Evolutionary conservation across 2,888 invertebrate species (phyloP).

Genomic region (Adineta ricciae): DNA sequence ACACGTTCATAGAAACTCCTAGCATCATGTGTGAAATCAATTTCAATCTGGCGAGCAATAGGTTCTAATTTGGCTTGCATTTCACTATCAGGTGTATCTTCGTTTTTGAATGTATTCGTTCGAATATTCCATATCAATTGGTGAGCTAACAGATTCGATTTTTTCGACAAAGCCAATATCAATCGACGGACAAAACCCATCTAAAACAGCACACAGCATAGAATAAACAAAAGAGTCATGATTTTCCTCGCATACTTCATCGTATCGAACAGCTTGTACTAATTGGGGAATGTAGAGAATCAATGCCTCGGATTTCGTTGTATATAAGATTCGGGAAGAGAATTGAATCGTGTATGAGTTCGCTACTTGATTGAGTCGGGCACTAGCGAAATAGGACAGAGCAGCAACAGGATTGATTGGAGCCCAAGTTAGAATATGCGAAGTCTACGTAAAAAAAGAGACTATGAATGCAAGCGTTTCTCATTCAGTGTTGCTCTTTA

Average conservation of each 20-base stretch:
- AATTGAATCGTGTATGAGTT: conserved; percentile 96
- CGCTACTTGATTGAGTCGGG: conserved; percentile 73
- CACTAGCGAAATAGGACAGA: conserved; percentile 74
- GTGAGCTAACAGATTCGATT: conserved; percentile 91
- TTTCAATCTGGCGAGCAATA: conserved; percentile 66
- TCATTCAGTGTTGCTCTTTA: not conserved
- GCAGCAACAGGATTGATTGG: conserved; percentile 80
- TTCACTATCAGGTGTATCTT: conserved; percentile 29
- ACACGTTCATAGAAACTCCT: conserved; percentile 90
- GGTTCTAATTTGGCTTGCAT: conserved; percentile 68
- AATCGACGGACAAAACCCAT: conserved; percentile 86
- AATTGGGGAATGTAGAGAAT: conserved; percentile 93
- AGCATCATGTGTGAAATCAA: conserved; percentile 78
- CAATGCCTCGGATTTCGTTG: conserved; percentile 28
- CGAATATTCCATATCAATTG: conserved; percentile 99
- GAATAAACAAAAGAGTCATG: not conserved
- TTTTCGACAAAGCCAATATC: conserved; percentile 79
- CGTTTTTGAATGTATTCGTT: conserved; percentile 69
- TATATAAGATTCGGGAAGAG: conserved; percentile 69
- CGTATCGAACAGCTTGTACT: conserved; percentile 78
- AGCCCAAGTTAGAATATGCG: conserved; percentile 87
- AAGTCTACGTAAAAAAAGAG: conserved; percentile 60
- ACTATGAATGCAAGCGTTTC: not conserved
- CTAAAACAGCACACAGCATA: not conserved
- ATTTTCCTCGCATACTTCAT: conserved; percentile 54